phyloP scores from a whole-genome alignment of 2,888 invertebrate species.

The Aproaerema taeniolella region DNA sequence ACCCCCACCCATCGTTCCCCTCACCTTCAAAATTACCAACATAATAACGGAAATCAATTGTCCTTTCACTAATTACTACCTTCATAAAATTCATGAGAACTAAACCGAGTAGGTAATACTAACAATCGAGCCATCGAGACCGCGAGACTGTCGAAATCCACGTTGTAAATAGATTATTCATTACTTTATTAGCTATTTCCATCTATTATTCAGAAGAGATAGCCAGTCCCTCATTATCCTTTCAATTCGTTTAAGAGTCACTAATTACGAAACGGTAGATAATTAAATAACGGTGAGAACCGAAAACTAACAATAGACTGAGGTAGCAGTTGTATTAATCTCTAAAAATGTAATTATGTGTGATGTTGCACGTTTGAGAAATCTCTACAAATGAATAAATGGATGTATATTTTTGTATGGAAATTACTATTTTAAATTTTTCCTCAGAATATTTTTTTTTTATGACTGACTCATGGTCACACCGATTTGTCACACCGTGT shows the following conservation, averaged over 20 bases:
- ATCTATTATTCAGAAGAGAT: slow-evolving; percentile 50
- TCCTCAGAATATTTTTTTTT: no score
- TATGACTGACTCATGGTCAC: no score
- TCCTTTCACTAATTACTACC: slow-evolving; percentile 44
- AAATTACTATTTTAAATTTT: no score
- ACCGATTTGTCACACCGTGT: no score
- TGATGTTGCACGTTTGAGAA: slow-evolving; percentile 9
- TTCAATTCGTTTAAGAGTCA: slow-evolving; percentile 58
- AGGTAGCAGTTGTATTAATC: slow-evolving; percentile 46
- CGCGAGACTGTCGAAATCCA: slow-evolving; percentile 31
- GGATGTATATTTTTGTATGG: slow-evolving; percentile 26
- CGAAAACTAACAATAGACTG: slow-evolving; percentile 60
- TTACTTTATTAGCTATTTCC: slow-evolving; percentile 38
- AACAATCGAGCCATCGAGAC: slow-evolving; percentile 11
- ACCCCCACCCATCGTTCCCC: slow-evolving; percentile 40
- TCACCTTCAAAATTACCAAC: slow-evolving; percentile 45
- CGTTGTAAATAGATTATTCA: slow-evolving; percentile 36
- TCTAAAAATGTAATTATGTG: slow-evolving; percentile 32
- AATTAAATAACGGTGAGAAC: slow-evolving; percentile 71
- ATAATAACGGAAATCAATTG: slow-evolving; percentile 66
- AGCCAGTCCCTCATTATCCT: slow-evolving; percentile 57
- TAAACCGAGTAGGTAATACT: no score
- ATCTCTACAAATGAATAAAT: no score
- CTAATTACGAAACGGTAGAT: slow-evolving; percentile 63
- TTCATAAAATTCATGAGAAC: slow-evolving; percentile 42